phyloP scores from a whole-genome alignment of 1,140 invertebrate species.

The Pteromalus puparum region DNA sequence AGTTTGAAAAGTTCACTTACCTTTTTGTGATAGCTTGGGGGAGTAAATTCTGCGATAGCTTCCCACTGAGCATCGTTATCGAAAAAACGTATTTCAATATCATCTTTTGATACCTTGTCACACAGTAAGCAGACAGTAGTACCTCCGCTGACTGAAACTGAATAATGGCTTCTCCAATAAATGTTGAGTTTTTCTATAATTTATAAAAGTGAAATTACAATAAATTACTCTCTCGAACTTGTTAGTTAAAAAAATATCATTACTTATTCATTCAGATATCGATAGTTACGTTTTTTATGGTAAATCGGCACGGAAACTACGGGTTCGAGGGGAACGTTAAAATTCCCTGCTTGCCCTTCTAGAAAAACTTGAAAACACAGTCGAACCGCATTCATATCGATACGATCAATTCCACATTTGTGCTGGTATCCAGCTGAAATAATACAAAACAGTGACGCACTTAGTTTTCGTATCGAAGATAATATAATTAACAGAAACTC shows the following conservation, averaged over 20 bases:
- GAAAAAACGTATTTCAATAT: constrained; percentile 93
- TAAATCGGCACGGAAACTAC: constrained; percentile 94
- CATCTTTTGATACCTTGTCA: constrained; percentile 93
- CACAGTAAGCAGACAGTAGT: constrained; percentile 94
- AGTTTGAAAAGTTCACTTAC: constrained; percentile 46
- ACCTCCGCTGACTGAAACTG: constrained; percentile 88
- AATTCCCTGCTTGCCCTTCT: constrained; percentile 76
- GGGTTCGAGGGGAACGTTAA: constrained; percentile 86
- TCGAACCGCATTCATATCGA: constrained; percentile 94
- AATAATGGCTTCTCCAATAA: constrained; percentile 88
- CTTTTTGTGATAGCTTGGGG: constrained; percentile 94
- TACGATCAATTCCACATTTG: constrained; percentile 86
- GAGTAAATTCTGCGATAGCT: constrained; percentile 88
- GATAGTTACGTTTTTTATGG: constrained; percentile 93
- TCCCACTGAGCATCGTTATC: constrained; percentile 93
- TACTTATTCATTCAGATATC: no score
- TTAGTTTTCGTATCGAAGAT: not conserved
- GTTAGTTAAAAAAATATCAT: no score
- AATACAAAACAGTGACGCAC: constrained; percentile 60
- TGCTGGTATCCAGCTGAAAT: constrained; percentile 89
- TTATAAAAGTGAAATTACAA: constrained; percentile 36
- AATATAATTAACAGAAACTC: constrained; percentile 67
- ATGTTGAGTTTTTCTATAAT: constrained; percentile 90
- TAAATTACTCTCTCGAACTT: no score
- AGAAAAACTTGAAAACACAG: constrained; percentile 97